Conservation (phyloP, 1,140 invertebrate species). For the Orussus abietinus region DNA sequence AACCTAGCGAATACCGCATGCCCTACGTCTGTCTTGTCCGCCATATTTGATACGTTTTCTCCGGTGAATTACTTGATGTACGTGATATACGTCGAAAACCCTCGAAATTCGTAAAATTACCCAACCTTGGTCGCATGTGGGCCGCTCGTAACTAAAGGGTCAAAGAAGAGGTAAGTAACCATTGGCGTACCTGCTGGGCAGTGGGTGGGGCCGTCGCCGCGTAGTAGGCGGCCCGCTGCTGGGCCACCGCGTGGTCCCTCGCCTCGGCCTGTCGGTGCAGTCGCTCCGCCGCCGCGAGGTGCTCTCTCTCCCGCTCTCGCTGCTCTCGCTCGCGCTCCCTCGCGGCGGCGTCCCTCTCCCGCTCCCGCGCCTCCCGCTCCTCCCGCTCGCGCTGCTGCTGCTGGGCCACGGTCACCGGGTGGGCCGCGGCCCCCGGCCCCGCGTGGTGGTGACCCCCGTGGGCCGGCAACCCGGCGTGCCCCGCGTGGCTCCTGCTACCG, state of each 20-base stretch:
- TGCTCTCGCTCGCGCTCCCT: conserved; percentile 31
- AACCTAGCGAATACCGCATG: too few relatives aligned
- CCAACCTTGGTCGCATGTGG: too few relatives aligned
- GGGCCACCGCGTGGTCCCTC: conserved; percentile 37
- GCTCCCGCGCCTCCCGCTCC: conserved; percentile 37
- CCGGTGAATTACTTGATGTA: too few relatives aligned
- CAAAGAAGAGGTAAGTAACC: neutral
- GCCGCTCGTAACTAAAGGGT: too few relatives aligned
- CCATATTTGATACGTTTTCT: too few relatives aligned
- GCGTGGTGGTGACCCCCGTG: conserved; percentile 37
- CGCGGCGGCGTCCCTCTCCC: conserved; percentile 20
- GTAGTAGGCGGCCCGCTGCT: conserved; percentile 41
- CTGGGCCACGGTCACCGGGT: conserved; percentile 36
- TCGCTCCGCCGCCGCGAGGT: conserved; percentile 36
- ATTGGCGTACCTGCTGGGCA: conserved; percentile 39
- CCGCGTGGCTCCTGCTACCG: conserved; percentile 34
- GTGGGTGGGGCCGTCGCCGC: conserved; percentile 36
- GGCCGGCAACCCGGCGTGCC: conserved; percentile 27
- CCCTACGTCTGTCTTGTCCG: too few relatives aligned
- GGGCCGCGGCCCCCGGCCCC: conserved; percentile 31
- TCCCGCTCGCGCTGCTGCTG: conserved; percentile 45
- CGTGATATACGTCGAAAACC: too few relatives aligned
- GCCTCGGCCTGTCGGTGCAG: conserved; percentile 39
- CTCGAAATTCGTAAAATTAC: too few relatives aligned
- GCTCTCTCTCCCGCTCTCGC: conserved; percentile 31